A percentile compares a stretch with the other conserved stretches of the same genome.
phyloP scores from a whole-genome alignment of 2,113 vertebrate genomes.

The Puntigrus tetrazona region DNA sequence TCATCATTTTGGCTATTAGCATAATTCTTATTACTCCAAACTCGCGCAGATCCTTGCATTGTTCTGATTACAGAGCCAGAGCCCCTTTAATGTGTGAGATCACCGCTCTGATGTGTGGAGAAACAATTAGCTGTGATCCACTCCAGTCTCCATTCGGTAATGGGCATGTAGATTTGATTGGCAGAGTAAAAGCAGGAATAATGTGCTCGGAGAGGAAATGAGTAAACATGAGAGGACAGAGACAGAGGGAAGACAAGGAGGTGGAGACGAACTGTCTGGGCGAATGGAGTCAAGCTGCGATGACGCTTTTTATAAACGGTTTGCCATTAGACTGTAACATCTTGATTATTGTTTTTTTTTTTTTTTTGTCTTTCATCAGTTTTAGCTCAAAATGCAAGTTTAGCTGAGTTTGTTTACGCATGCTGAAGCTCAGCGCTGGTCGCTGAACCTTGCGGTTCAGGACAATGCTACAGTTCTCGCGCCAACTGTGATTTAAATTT shows the following conservation, averaged over 20 bases:
- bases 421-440: not conserved
- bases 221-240: slow-evolving; percentile 33
- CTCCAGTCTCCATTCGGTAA: slow-evolving; percentile 17
- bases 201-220: not conserved
- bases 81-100: slow-evolving; percentile 33
- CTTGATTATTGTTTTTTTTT: slow-evolving; percentile 63
- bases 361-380: slow-evolving; percentile 55
- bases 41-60: slow-evolving; percentile 60
- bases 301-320: slow-evolving; percentile 67
- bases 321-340: slow-evolving; percentile 70
- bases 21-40: slow-evolving; percentile 69
- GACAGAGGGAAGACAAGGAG: slow-evolving; percentile 27
- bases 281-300: slow-evolving; percentile 46
- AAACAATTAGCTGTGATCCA: slow-evolving; percentile 53
- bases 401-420: not conserved
- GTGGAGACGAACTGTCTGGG: slow-evolving; percentile 43
- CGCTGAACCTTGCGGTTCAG: not conserved
- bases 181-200: not conserved
- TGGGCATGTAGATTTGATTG: slow-evolving; percentile 8
- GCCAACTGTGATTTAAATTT: slow-evolving; percentile 25
- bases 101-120: slow-evolving; percentile 44
- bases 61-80: slow-evolving; percentile 51
- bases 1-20: slow-evolving; percentile 65
- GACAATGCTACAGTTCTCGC: not conserved
- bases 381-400: not conserved